Base-by-base conservation (phyloP, 2,888 invertebrate species). In the Pseudoips prasinana region DNA sequence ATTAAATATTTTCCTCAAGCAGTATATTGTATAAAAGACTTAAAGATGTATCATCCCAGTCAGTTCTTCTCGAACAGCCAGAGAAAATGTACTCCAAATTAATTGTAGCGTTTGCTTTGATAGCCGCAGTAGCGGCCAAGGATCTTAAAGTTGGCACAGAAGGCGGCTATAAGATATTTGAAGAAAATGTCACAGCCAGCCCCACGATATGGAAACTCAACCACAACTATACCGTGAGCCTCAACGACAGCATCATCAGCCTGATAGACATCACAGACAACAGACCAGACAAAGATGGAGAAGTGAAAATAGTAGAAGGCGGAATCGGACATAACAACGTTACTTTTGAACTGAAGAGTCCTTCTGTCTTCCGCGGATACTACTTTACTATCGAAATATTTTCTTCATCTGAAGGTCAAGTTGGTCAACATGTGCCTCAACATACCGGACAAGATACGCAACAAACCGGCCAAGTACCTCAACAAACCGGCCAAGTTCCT, bases 331-430 rank as follows among this genome's bases (percentile, higher is more conserved):
- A 78, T 20, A 67, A 70, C 20, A 79, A 71, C 32, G 79, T 85
- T 2, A 83, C 81, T 0, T 55, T 88, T 6, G 73, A 84, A 50
- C 49, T 88, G 1, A 77, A 82, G 49, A 84, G 87, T 23, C 87
- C 87, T 0, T 71, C 84, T 5, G 65, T 74, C 1, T 65, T 87
- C 17, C 64, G 85, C 51, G 87, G 87, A 29, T 78, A 70, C 29
- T 68, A 76, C 10, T 87, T 86, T 44, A 65, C 68, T 11, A 57
- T 87, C 1, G 62, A 79, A 58, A 79, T 79, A 0, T 86, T 66
- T 29, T 64, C 73, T 3, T 40, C 47, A 3, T 49, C 67, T 1
- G 54, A 58, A 2, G 39, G 42, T 17, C 49, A 28, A 7, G 24
- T 36, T n/a, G 49, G 44, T 10, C 18, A 10, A 10, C 1, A 9